These are phyloP conservation scores for Scolopax mira DNA, from an alignment of 2,113 vertebrate genomes.

Conservation along the genomic window DNA sequence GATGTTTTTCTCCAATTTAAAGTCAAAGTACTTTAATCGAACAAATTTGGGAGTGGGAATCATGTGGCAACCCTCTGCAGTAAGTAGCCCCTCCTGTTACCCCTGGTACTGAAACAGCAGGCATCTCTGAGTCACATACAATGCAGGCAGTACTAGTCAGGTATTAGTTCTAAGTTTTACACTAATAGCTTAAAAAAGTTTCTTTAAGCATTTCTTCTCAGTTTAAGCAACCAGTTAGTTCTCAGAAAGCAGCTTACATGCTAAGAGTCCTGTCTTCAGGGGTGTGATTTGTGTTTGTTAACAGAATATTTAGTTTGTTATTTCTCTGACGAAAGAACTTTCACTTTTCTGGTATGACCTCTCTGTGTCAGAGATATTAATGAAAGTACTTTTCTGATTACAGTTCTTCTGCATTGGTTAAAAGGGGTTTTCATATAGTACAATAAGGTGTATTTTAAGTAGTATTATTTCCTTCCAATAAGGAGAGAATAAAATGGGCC, in stretches of 20 bases:
- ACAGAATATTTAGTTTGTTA: background rate
- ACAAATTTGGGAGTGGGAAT: background rate
- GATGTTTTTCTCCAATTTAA: background rate
- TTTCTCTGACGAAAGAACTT: background rate
- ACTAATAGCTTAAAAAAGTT: background rate
- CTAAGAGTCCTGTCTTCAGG: background rate
- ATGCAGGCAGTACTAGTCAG: background rate
- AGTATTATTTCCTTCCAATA: background rate
- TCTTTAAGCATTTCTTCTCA: background rate
- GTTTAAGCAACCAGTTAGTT: background rate
- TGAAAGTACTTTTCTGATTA: background rate
- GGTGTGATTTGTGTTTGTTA: background rate
- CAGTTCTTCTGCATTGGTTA: background rate
- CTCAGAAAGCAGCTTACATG: background rate
- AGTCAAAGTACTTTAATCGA: background rate
- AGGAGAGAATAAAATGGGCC: background rate
- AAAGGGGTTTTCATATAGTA: background rate
- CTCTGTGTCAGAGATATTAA: background rate
- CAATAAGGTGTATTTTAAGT: background rate
- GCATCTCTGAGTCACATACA: rapidly evolving
- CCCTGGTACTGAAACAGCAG: background rate
- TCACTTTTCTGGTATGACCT: background rate
- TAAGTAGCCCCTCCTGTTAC: background rate
- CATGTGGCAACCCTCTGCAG: background rate
- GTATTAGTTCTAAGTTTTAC: background rate